These are phyloP conservation scores for Odocoileus virginianus DNA, from an alignment of 2,113 vertebrate genomes.

Conservation along the genomic window DNA sequence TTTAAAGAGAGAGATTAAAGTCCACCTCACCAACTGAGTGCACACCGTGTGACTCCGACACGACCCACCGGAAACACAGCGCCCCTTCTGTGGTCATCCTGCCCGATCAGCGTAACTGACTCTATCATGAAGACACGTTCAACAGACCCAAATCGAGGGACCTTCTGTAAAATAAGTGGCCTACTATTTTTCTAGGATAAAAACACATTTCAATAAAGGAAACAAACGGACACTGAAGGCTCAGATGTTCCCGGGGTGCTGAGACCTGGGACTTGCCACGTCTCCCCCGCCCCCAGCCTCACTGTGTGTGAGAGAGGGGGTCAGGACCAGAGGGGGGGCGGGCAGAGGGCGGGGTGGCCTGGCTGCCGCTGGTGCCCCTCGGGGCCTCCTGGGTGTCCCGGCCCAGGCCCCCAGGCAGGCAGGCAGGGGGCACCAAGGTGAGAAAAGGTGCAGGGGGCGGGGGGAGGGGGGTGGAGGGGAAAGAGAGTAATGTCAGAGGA, in stretches of 20 bases:
- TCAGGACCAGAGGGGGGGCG: not conserved
- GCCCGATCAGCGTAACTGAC: not conserved
- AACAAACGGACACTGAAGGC: not conserved
- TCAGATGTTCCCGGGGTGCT: not conserved
- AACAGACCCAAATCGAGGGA: not conserved
- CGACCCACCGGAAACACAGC: not conserved
- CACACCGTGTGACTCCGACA: too few relatives aligned
- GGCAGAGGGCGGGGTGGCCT: not conserved
- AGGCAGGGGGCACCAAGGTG: not conserved
- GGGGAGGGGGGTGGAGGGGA: not conserved
- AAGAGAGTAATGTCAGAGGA: not conserved
- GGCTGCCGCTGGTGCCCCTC: not conserved
- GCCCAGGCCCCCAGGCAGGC: not conserved
- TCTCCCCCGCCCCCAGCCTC: not conserved
- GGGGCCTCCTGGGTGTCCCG: not conserved
- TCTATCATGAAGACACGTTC: not conserved
- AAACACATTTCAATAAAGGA: not conserved
- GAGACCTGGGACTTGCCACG: not conserved
- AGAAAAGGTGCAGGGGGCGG: not conserved
- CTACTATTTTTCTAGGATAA: not conserved
- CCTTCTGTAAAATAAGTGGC: not conserved
- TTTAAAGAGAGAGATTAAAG: not conserved
- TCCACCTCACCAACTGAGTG: not conserved
- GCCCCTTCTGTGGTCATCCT: not conserved
- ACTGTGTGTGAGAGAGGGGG: not conserved